A percentile compares a stretch with the other conserved stretches of the same genome.
These are phyloP conservation scores for Drosophila kambysellisi DNA, from an alignment of 2,888 invertebrate genomes.

Conservation along the genomic window DNA sequence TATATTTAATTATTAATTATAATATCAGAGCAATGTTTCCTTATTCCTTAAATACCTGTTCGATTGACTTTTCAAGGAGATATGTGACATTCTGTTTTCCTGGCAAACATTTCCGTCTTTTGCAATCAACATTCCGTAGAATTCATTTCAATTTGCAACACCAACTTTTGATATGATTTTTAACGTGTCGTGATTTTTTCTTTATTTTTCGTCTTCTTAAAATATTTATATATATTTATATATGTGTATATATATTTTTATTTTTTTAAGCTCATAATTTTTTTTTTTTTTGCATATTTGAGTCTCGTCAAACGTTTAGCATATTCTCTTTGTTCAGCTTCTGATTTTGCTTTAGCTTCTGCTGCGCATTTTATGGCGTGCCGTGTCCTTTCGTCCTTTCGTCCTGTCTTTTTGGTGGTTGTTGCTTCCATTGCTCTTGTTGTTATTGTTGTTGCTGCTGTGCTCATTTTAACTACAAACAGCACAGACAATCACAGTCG, in stretches of 20 bases:
- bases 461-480: conserved; percentile 74
- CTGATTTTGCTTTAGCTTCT: conserved; percentile 55
- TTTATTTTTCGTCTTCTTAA: conserved; percentile 8
- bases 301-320: conserved; percentile 69
- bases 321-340: conserved; percentile 72
- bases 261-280: conserved; percentile 44
- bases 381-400: conserved; percentile 24
- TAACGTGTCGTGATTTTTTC: conserved; percentile 40
- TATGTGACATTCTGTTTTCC: conserved; percentile 2
- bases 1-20: not conserved
- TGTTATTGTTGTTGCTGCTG: conserved; percentile 40
- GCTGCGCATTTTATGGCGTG: conserved; percentile 61
- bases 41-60: conserved; percentile 4
- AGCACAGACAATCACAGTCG: conserved; percentile 75
- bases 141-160: conserved; percentile 23
- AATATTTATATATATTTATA: conserved; percentile 1
- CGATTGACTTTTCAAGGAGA: conserved; percentile 3
- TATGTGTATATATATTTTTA: conserved; percentile 7
- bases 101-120: conserved; percentile 11
- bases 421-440: conserved; percentile 32
- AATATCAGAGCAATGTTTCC: not conserved
- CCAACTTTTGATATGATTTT: conserved; percentile 12
- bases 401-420: conserved; percentile 33
- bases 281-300: conserved; percentile 36
- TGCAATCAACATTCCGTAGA: conserved; percentile 6